Conservation (phyloP, 2,888 invertebrate species). For the Scrobipalpa costella region DNA sequence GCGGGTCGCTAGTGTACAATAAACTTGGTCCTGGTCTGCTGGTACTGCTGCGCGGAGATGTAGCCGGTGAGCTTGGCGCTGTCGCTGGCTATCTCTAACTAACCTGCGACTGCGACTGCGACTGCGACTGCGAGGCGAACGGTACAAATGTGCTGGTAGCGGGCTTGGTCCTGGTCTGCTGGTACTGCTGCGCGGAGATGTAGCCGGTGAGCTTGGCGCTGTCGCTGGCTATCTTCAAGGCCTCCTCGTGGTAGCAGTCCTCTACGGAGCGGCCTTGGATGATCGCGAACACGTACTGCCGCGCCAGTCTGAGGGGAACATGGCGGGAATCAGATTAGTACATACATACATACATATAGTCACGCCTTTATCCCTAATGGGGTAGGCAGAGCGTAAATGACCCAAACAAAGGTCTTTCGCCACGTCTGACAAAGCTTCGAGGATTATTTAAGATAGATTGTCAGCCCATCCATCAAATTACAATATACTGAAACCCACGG, state of each 20-base stretch:
- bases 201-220: slow-evolving; percentile 73
- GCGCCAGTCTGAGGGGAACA: slow-evolving; percentile 76
- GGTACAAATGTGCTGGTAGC: slow-evolving; percentile 43
- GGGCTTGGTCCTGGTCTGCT: slow-evolving; percentile 56
- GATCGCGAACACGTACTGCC: slow-evolving; percentile 83
- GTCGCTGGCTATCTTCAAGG: slow-evolving; percentile 59
- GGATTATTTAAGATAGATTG: too few relatives aligned
- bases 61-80: slow-evolving; percentile 73
- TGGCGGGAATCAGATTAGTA: not conserved
- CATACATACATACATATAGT: too few relatives aligned
- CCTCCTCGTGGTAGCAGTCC: slow-evolving; percentile 81
- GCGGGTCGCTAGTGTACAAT: too few relatives aligned
- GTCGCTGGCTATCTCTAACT: slow-evolving; percentile 59
- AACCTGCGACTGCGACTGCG: too few relatives aligned
- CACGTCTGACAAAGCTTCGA: too few relatives aligned
- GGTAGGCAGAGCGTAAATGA: too few relatives aligned
- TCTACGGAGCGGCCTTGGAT: slow-evolving; percentile 84
- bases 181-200: slow-evolving; percentile 69
- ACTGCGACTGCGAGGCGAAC: slow-evolving; percentile 43
- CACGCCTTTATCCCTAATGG: too few relatives aligned
- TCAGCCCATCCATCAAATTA: too few relatives aligned
- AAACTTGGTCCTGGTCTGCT: slow-evolving; percentile 55
- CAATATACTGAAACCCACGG: too few relatives aligned
- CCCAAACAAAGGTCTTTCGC: too few relatives aligned
- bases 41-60: slow-evolving; percentile 69